Conservation (phyloP, 2,797 vertebrate genomes). For the Xenopus petersii region DNA sequence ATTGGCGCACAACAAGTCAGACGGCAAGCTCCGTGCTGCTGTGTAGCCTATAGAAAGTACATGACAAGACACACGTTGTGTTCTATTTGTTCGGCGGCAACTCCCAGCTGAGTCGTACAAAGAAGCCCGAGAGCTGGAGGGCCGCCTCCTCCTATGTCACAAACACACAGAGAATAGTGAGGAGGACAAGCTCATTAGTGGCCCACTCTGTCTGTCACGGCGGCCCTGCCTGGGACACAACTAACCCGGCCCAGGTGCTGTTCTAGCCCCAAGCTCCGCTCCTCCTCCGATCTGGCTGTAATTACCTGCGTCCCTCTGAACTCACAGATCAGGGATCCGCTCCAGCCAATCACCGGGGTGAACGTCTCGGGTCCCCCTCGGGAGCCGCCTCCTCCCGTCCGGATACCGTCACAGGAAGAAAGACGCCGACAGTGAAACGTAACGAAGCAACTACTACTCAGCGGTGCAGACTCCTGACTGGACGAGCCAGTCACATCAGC, state of each 20-base stretch:
- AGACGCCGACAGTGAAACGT: not conserved
- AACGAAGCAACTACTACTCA: slow-evolving; percentile 1
- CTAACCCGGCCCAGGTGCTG: slow-evolving; percentile 3
- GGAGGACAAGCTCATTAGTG: no score
- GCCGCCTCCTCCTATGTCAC: no score
- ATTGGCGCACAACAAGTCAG: no score
- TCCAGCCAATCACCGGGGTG: slow-evolving; percentile 48
- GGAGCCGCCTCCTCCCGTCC: slow-evolving; percentile 32
- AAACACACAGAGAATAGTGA: no score
- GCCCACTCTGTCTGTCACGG: no score
- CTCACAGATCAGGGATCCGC: slow-evolving; percentile 40
- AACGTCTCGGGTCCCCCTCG: slow-evolving; percentile 45
- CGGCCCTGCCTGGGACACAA: not conserved
- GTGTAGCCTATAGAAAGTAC: no score
- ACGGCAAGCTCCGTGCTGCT: no score
- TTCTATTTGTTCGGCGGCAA: no score
- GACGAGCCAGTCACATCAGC: slow-evolving; percentile 27
- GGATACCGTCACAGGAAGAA: slow-evolving; percentile 23
- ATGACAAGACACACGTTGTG: no score
- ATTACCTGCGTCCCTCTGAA: slow-evolving; percentile 49
- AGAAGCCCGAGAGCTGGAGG: no score
- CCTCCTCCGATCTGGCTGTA: slow-evolving; percentile 27
- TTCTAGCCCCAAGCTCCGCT: slow-evolving; percentile 9
- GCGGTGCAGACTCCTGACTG: slow-evolving; percentile 12
- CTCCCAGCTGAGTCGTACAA: no score